Conservation (phyloP, 2,888 invertebrate genomes). For the Synanthedon vespiformis region DNA sequence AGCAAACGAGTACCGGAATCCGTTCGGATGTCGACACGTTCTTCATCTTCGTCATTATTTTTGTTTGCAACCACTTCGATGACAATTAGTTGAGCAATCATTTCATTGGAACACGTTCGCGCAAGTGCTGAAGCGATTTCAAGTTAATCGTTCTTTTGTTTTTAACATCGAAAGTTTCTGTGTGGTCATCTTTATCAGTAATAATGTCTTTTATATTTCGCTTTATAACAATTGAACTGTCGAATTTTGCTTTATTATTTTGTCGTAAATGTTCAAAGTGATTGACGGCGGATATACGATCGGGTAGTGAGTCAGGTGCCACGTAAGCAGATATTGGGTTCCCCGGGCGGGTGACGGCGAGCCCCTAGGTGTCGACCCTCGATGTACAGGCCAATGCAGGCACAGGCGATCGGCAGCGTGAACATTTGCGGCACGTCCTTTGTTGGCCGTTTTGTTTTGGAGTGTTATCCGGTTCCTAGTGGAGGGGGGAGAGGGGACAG, state of each 20-base stretch:
- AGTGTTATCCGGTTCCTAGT: constrained; percentile 68
- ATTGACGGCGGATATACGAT: constrained; percentile 23
- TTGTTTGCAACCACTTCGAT: constrained; percentile 39
- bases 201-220: constrained; percentile 9
- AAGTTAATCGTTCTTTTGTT: constrained; percentile 40
- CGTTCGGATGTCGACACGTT: constrained; percentile 32
- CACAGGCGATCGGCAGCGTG: constrained; percentile 40
- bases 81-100: constrained; percentile 55
- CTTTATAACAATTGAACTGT: constrained; percentile 17
- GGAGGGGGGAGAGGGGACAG: constrained; percentile 59
- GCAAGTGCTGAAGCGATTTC: constrained; percentile 31
- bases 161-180: constrained; percentile 19
- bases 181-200: not conserved
- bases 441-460: constrained; percentile 70
- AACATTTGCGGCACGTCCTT: constrained; percentile 69
- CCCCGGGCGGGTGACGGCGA: constrained; percentile 15
- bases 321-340: constrained; percentile 36
- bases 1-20: constrained; percentile 20
- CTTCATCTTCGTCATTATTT: constrained; percentile 34
- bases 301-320: constrained; percentile 55
- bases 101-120: constrained; percentile 39
- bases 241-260: constrained; percentile 12
- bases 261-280: constrained; percentile 24
- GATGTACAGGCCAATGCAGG: constrained; percentile 10
- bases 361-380: constrained; percentile 29